Percentiles rank a stretch among this genome's conserved stretches.
Evolutionary conservation across 2,888 invertebrate species (phyloP).

Genomic region (Cenopis cana): DNA sequence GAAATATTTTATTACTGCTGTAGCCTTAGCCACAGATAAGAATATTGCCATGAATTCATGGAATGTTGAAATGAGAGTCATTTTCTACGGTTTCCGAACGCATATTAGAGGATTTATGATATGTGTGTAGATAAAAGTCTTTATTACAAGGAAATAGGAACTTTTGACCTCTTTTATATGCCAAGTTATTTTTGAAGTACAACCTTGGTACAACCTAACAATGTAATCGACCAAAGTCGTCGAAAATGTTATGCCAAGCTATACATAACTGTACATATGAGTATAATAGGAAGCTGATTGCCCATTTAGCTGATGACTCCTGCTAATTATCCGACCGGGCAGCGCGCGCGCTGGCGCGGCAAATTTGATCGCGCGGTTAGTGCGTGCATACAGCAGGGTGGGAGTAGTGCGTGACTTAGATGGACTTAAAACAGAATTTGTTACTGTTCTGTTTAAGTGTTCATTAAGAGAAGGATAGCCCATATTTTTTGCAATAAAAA

Average conservation of each 20-base stretch:
- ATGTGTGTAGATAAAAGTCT: too few relatives aligned
- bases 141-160: too few relatives aligned
- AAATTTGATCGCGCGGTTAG: slow-evolving; percentile 82
- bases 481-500: too few relatives aligned
- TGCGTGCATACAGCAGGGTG: slow-evolving; percentile 67
- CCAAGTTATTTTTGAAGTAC: too few relatives aligned
- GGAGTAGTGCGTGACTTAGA: neutral
- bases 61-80: too few relatives aligned
- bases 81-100: too few relatives aligned
- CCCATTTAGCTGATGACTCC: slow-evolving; percentile 29
- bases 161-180: too few relatives aligned
- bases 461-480: too few relatives aligned
- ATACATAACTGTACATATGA: neutral
- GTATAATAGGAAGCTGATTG: slow-evolving; percentile 36
- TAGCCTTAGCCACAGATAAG: too few relatives aligned
- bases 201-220: neutral
- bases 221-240: neutral
- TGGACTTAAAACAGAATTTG: neutral
- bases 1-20: too few relatives aligned
- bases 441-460: neutral
- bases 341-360: slow-evolving; percentile 76
- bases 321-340: slow-evolving; percentile 47
- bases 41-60: too few relatives aligned
- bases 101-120: too few relatives aligned
- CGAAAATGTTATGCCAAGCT: neutral